phyloP scores from a whole-genome alignment of 2,113 vertebrate species.

The Malaclemys terrapin region DNA sequence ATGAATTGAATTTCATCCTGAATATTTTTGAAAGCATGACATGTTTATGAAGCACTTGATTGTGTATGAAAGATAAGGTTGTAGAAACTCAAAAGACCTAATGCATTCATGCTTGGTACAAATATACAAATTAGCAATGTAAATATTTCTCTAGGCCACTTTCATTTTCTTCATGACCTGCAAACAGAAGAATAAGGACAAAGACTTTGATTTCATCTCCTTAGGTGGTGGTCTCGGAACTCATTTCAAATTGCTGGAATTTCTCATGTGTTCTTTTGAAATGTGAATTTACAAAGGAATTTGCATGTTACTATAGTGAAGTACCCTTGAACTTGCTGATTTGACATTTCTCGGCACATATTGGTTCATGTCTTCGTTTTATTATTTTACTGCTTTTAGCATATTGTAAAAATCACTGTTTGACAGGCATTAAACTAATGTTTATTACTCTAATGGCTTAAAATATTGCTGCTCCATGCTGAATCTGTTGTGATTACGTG shows the following conservation, averaged over 20 bases:
- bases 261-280: conserved; percentile 7
- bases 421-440: neutral
- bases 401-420: neutral
- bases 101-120: neutral
- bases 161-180: neutral
- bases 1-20: neutral
- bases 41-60: conserved; percentile 7
- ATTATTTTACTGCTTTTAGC: neutral
- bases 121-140: neutral
- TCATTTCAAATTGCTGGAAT: conserved; percentile 31
- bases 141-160: conserved; percentile 26
- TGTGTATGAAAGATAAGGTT: neutral
- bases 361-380: neutral
- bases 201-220: conserved; percentile 24
- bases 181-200: neutral
- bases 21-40: neutral
- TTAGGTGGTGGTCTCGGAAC: conserved; percentile 41
- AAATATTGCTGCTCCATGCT: neutral
- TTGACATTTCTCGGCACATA: conserved; percentile 21
- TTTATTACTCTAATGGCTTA: neutral
- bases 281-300: conserved; percentile 1
- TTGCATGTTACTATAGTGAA: neutral
- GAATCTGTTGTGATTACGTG: neutral
- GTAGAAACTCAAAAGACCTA: conserved; percentile 27
- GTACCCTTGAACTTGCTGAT: neutral